Conservation (phyloP, 2,113 vertebrate species). For the Balaeniceps rex region DNA sequence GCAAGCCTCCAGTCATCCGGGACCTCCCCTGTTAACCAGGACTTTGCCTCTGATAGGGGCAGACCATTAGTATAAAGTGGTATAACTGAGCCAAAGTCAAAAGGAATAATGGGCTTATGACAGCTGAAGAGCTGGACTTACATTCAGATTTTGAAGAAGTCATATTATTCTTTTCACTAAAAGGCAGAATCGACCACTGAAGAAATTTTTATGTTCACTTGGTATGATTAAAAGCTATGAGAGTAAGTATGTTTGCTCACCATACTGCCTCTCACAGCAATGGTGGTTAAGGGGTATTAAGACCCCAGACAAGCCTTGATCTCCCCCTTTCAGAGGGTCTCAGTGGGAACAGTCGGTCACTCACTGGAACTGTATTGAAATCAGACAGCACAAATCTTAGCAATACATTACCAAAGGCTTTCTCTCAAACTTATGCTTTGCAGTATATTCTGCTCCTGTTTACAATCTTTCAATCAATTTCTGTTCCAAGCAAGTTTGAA, state of each 20-base stretch:
- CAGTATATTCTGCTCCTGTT: background rate
- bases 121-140: background rate
- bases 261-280: background rate
- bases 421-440: background rate
- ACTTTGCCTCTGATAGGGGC: background rate
- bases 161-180: background rate
- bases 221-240: background rate
- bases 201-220: background rate
- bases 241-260: rapidly evolving
- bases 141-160: background rate
- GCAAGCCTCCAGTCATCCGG: too few relatives aligned
- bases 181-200: background rate
- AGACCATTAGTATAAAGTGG: background rate
- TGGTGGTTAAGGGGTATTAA: background rate
- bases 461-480: background rate
- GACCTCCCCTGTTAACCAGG: too few relatives aligned
- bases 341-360: background rate
- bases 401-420: background rate
- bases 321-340: background rate
- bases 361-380: background rate
- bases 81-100: background rate
- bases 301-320: background rate
- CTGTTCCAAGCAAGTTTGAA: constrained; percentile 1
- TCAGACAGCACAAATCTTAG: background rate
- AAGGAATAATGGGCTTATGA: background rate